phyloP scores from a whole-genome alignment of 2,888 invertebrate species.

The Bimastos eiseni region DNA sequence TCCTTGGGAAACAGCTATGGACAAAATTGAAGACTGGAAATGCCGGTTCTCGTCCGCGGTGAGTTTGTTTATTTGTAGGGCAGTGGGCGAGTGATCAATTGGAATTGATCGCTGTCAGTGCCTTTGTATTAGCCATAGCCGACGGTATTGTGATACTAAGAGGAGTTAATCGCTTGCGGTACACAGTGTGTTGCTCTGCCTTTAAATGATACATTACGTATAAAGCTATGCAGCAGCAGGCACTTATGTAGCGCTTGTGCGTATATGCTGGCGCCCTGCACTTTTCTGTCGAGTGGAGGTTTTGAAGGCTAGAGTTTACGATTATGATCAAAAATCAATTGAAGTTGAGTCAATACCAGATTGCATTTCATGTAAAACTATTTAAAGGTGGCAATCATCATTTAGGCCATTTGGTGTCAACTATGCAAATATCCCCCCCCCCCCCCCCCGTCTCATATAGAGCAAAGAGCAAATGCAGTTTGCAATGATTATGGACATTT shows the following conservation, averaged over 20 bases:
- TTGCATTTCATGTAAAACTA: neutral
- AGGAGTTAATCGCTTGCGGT: neutral
- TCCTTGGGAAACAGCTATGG: neutral
- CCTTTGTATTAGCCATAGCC: no score
- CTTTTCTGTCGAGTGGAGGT: no score
- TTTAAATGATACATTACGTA: no score
- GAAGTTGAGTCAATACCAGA: no score
- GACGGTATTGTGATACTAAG: neutral
- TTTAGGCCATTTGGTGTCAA: neutral
- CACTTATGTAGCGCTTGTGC: no score
- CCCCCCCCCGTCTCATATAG: no score
- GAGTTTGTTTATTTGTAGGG: neutral
- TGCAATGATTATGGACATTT: neutral
- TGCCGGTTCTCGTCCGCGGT: neutral
- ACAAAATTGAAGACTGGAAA: conserved; percentile 15
- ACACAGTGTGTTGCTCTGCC: neutral
- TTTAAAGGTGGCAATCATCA: neutral
- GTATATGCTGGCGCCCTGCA: no score
- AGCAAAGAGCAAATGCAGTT: neutral
- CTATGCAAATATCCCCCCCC: neutral
- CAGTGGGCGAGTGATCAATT: neutral
- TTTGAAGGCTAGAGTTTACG: no score
- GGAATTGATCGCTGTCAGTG: no score
- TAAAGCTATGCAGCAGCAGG: no score
- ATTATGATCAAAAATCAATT: no score